phyloP scores from a whole-genome alignment of 2,797 vertebrate genomes.

The Pipistrellus kuhlii region DNA sequence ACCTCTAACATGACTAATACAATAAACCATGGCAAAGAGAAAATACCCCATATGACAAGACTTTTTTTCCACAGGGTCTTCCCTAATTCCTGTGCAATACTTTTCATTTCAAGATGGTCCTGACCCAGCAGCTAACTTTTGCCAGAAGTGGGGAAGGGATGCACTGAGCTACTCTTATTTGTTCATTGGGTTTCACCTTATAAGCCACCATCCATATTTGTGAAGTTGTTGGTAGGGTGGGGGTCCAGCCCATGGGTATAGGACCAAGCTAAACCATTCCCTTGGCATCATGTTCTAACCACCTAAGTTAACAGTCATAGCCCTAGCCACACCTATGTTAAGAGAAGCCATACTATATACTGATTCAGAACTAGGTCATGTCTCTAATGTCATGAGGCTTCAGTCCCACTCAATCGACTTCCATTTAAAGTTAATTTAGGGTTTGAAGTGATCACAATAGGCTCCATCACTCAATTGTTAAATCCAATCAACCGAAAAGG shows the following conservation, averaged over 20 bases:
- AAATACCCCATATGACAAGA: slow-evolving; percentile 5
- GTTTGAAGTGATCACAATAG: slow-evolving; percentile 36
- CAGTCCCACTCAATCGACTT: neutral
- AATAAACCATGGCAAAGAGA: neutral
- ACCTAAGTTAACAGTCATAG: slow-evolving; percentile 11
- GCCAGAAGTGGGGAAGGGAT: neutral
- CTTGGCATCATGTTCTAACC: neutral
- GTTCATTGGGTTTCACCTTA: neutral
- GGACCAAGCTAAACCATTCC: neutral
- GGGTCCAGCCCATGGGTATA: neutral
- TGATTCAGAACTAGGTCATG: neutral
- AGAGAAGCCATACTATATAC: neutral
- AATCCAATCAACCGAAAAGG: slow-evolving; percentile 48
- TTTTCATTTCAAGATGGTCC: slow-evolving; percentile 16
- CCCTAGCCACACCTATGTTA: neutral
- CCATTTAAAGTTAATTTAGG: slow-evolving; percentile 48
- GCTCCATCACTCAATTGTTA: slow-evolving; percentile 39
- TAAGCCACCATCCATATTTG: neutral
- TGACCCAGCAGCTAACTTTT: neutral
- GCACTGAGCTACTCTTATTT: neutral
- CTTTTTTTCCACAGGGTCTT: neutral
- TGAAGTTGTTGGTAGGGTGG: neutral
- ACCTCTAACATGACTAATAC: slow-evolving; percentile 55
- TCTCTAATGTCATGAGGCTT: neutral
- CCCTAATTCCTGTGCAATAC: neutral